Base-by-base conservation (phyloP, 2,113 vertebrate genomes). In the Scophthalmus maximus region DNA sequence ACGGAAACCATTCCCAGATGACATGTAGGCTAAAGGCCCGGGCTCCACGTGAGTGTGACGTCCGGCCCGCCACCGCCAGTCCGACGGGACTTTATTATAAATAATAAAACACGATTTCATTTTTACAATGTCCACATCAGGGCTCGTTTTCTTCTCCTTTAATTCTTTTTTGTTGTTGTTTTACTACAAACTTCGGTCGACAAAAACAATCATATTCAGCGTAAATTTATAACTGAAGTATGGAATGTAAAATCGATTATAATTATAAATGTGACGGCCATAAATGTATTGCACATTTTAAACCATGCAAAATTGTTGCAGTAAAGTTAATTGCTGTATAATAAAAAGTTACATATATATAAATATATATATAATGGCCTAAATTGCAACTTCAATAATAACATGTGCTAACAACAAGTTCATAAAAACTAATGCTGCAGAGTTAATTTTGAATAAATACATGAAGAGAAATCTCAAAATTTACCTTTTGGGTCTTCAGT, bases 1-100 rank as follows among this genome's bases (percentile, higher is more conserved):
- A 90, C 65, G 75, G 77, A 83, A 91, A 88, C 87, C 85, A 90
- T 87, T 91, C 86, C 86, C 89, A 87, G 76, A 88, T 89, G 89
- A 88, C 89, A 86, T 66, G 73, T 12, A 75, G 77, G 79, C 84
- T 79, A 34, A 40, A 81, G 87, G 87, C 83, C 77, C 83, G 65
- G 53, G 69, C 69, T 70, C 60, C 81, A 68, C 81, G 81, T 23
- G 40, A 67, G 67, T 59, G 58, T 57, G 76, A 75, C 58, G 60
- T 71, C 2, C 79, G 56, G 78, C 73, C 72, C 55, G 8, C 71
- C 65, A 56, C 53, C 61, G 29, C 23, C 65, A 70, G 15, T 38
- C 56, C 60, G 18, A 53, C 42, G 15, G 36, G 10, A 18, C 23
- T 51, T 12, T 51, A 26, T 64, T 55, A 46, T 22, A 30, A 34